Evolutionary conservation across 2,888 invertebrate genomes (phyloP).

Genomic region (Mimas tiliae): DNA sequence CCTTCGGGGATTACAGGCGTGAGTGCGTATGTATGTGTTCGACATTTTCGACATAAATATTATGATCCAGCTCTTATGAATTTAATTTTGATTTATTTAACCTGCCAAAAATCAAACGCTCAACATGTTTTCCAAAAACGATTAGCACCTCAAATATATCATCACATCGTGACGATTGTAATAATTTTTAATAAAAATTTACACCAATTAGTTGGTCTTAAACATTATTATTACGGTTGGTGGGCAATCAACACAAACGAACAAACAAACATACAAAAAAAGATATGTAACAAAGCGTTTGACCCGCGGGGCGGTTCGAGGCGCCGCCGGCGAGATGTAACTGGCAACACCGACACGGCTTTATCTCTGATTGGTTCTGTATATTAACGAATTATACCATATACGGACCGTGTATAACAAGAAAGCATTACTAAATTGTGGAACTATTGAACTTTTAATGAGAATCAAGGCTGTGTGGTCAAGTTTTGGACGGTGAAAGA

Average conservation of each 20-base stretch:
- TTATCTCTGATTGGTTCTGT: constrained; percentile 25
- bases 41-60: no score
- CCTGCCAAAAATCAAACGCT: not conserved
- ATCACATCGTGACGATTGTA: constrained; percentile 28
- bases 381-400: constrained; percentile 17
- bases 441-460: not conserved
- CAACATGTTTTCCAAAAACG: not conserved
- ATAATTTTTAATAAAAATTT: constrained; percentile 80
- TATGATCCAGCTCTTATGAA: no score
- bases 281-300: constrained; percentile 69
- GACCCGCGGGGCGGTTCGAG: constrained; percentile 74
- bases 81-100: not conserved
- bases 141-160: constrained; percentile 1
- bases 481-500: not conserved
- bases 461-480: not conserved
- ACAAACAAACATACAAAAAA: constrained; percentile 67
- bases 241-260: constrained; percentile 70
- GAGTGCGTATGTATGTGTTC: no score
- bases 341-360: constrained; percentile 1
- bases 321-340: constrained; percentile 63
- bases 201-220: constrained; percentile 78
- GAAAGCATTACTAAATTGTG: constrained; percentile 15
- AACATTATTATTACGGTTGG: constrained; percentile 78
- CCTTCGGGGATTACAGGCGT: no score
- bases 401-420: constrained; percentile 9